phyloP scores from a whole-genome alignment of 1,140 invertebrate species.

The Heliconius congener region DNA sequence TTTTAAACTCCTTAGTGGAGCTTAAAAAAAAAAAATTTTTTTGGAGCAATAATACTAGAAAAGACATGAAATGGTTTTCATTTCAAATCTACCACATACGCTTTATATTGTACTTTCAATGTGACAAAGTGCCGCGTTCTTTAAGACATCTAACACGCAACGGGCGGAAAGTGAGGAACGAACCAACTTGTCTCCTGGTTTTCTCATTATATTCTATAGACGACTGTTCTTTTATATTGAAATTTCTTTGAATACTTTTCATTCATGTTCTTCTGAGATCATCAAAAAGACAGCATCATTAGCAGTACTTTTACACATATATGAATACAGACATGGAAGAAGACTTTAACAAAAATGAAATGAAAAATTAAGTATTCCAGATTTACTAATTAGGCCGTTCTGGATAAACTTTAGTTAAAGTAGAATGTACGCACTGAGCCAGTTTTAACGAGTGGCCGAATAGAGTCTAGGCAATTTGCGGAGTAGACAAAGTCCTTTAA shows the following conservation, averaged over 20 bases:
- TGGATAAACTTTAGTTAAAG: constrained; percentile 45
- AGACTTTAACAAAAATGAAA: neutral
- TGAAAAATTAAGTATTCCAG: neutral
- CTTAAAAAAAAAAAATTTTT: neutral
- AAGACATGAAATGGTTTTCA: neutral
- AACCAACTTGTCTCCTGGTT: neutral
- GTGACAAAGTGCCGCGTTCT: neutral
- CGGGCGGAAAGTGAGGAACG: constrained; percentile 1
- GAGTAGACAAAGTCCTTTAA: constrained; percentile 63
- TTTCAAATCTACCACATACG: neutral
- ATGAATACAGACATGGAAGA: neutral
- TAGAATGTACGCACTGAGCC: constrained; percentile 44
- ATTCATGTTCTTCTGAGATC: neutral
- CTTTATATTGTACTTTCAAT: neutral
- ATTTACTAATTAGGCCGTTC: constrained; percentile 25
- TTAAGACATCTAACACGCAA: neutral
- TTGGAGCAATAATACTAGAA: neutral
- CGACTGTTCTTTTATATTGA: neutral
- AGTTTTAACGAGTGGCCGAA: constrained; percentile 58
- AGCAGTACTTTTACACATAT: neutral
- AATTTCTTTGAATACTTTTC: neutral
- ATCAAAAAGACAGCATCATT: neutral
- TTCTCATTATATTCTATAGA: constrained; percentile 1
- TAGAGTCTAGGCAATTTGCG: constrained; percentile 61
- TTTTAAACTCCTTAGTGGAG: too few relatives aligned